Evolutionary conservation across 2,113 vertebrate genomes (phyloP), one percentile per base, ranked within the genome.

Genomic region (Benthochromis sp.): DNA sequence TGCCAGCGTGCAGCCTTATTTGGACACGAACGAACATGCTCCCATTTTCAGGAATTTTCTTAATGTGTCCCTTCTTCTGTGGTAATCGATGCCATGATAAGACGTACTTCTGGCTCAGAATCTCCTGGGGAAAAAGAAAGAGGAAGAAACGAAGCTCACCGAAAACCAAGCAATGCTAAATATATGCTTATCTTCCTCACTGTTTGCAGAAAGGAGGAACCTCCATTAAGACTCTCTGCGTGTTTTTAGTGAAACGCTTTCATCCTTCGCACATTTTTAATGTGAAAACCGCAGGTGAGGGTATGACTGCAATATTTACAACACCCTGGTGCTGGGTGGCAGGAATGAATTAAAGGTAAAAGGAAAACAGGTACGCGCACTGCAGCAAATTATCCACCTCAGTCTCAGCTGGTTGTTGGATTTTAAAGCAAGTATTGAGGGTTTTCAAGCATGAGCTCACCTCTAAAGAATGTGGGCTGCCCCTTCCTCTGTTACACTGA

Each of bases 391-490:
- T 11, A 50, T 81, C 57, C 36, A 1, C 6, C 31, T 82, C 14
- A 59, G 52, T 6, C 34, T 82, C 81, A 59, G 81, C 76, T 66
- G 59, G 3, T 17, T 54, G 71, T 61, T 52, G 79, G 36, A 53
- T 82, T 90, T 59, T 19, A 53, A 53, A 82, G 61, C n/a, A 79
- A 54, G 76, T 31, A 84, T n/a, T 71, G 54, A 81, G 27, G 57
- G 54, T 71, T 80, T 88, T 87, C 81, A 76, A 84, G 19, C 52
- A 80, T 95, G 95, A 95, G 83, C 83, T 96, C 94, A 95, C 63
- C 43, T 2, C 54, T 43, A 9, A 93, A 83, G 94, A 95, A 96
- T 96, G 94, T 91, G 94, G 93, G 93, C 91, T 3, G 92, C 50
- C 86, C 84, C 89, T 90, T 90, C 89, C 92, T 93, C 85, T 80